Evolutionary conservation across 2,888 invertebrate genomes (phyloP).

Genomic region (Drosophila multiciliata): DNA sequence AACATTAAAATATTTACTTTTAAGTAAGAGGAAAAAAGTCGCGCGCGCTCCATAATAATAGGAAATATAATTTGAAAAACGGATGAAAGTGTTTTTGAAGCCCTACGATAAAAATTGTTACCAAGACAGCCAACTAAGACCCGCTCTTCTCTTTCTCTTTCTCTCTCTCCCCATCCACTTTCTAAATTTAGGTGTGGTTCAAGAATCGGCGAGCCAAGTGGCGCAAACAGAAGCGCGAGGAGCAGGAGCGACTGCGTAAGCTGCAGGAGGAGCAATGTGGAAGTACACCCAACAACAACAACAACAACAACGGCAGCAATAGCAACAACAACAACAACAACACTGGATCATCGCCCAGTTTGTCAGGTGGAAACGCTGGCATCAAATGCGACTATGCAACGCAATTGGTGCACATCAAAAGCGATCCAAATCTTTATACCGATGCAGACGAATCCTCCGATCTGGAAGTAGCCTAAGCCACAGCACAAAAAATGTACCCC

Average conservation of each 20-base stretch:
- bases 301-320: constrained; percentile 29
- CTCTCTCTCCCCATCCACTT: constrained; percentile 41
- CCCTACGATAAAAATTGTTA: constrained; percentile 63
- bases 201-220: constrained; percentile 98
- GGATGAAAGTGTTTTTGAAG: constrained; percentile 86
- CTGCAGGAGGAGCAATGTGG: constrained; percentile 90
- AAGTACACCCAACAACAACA: constrained; percentile 58
- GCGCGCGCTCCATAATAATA: constrained; percentile 30
- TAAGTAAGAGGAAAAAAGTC: constrained; percentile 4
- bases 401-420: constrained; percentile 83
- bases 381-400: constrained; percentile 83
- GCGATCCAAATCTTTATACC: constrained; percentile 86
- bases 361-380: constrained; percentile 46
- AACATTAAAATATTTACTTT: constrained; percentile 62
- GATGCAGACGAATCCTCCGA: constrained; percentile 91
- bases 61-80: constrained; percentile 85
- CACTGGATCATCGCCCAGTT: constrained; percentile 86
- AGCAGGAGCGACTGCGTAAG: constrained; percentile 92
- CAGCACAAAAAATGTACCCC: neutral
- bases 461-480: constrained; percentile 90
- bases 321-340: constrained; percentile 89
- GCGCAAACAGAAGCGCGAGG: constrained; percentile 97
- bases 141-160: neutral
- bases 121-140: constrained; percentile 53
- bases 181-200: constrained; percentile 94